phyloP scores from a whole-genome alignment of 2,113 vertebrate genomes.

The Gambusia affinis region DNA sequence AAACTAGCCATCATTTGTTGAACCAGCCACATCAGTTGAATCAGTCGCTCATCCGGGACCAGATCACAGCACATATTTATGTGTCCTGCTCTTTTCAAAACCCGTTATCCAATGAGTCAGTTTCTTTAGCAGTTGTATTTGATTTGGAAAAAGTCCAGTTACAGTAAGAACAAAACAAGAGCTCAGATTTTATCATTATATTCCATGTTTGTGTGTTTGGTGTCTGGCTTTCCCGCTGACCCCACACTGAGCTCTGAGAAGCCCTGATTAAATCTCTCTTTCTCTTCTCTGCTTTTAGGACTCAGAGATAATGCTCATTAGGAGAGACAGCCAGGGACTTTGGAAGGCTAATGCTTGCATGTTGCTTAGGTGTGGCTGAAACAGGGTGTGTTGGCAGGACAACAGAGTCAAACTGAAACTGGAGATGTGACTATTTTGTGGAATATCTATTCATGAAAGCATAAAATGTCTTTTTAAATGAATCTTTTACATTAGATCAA shows the following conservation, averaged over 20 bases:
- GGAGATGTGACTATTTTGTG: conserved; percentile 22
- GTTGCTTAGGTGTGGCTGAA: conserved; percentile 45
- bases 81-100: too few species aligned
- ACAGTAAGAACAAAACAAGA: conserved; percentile 4
- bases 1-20: too few species aligned
- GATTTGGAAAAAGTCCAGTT: conserved; percentile 5
- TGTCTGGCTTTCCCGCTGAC: conserved; percentile 31
- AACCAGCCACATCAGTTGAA: too few species aligned
- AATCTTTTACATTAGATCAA: neutral
- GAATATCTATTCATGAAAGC: conserved; percentile 1
- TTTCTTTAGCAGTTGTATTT: neutral
- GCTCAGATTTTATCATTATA: conserved; percentile 7
- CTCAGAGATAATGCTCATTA: conserved; percentile 67
- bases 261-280: conserved; percentile 66
- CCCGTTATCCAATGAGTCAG: neutral
- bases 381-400: conserved; percentile 48
- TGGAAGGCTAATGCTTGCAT: conserved; percentile 37
- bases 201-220: conserved; percentile 10
- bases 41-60: too few species aligned
- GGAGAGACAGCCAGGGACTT: conserved; percentile 40
- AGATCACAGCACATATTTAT: too few species aligned
- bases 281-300: conserved; percentile 67
- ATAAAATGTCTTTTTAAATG: neutral
- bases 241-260: conserved; percentile 60
- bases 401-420: conserved; percentile 47